Base-by-base conservation (phyloP, 2,797 vertebrate species). In the Neopelma chrysocephalum region DNA sequence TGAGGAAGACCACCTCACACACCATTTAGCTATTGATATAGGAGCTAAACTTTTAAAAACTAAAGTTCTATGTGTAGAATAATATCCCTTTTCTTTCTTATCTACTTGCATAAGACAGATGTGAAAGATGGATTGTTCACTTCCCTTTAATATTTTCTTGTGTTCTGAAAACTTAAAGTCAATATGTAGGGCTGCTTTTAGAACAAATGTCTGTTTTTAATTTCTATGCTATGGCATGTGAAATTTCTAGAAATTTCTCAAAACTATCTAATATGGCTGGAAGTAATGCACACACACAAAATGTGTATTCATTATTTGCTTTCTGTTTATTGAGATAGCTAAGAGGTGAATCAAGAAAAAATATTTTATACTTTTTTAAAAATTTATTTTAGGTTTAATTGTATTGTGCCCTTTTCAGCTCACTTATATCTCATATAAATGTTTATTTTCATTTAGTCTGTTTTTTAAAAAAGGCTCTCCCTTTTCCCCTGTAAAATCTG, bases 361-460 rank as follows among this genome's bases (percentile, higher is more conserved):
- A 0, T 10, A 62, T 23, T 29, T 21, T 27, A 11, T 21, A 11
- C 2, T 26, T 75, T 23, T 5, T 11, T 29, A 1, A 12, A 25
- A 72, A 42, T 3, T 10, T 38, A 43, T 48, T 80, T 71, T 53
- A 75, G 6, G 38, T 9, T 43, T 50, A 64, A 53, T 17, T 61
- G 4, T 29, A 68, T 7, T 27, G 2, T 36, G 6, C 9, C 11
- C 18, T 60, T 42, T 73, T 25, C 56, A 71, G 7, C 29, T 77
- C 13, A 17, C 19, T 47, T 53, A 78, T 47, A 56, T 54, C 12
- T 81, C 25, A 58, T 15, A 81, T 19, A 71, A 65, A 38, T 20
- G 1, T 27, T 78, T 77, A n/a, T 66, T 64, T 23, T 15, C 8
- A 68, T 15, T 79, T 36, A 43, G 4, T 21, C 7, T 26, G 51